Evolutionary conservation across 2,113 vertebrate species (phyloP).

Genomic region (Rhabdomys dilectus): DNA sequence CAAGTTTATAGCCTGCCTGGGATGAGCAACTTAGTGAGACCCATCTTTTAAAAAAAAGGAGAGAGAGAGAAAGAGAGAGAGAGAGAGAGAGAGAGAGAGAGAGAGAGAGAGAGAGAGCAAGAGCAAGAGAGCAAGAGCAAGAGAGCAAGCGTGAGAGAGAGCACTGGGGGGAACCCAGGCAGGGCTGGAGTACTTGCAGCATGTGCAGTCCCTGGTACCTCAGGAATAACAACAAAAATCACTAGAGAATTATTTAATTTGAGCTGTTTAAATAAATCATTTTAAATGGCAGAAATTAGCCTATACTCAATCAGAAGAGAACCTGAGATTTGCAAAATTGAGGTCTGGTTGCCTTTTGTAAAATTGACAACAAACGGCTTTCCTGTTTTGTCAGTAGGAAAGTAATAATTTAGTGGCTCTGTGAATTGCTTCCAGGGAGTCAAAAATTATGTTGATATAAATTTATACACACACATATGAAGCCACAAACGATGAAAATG

Average conservation of each 20-base stretch:
- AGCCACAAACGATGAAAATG: constrained; percentile 22
- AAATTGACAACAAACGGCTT: constrained; percentile 62
- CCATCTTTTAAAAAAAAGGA: neutral
- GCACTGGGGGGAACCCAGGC: neutral
- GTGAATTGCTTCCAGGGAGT: constrained; percentile 47
- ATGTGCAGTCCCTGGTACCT: neutral
- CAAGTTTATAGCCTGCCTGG: neutral
- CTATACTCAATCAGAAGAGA: constrained; percentile 36
- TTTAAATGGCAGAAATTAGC: constrained; percentile 62
- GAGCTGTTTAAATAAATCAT: constrained; percentile 51
- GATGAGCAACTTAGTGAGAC: neutral
- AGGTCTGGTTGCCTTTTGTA: constrained; percentile 63
- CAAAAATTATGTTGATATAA: constrained; percentile 49
- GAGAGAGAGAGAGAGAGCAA: neutral
- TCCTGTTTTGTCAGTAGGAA: constrained; percentile 43
- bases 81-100: neutral
- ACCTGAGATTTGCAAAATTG: constrained; percentile 54
- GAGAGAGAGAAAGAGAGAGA: too few relatives aligned
- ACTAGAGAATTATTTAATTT: constrained; percentile 46
- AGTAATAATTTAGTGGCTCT: constrained; percentile 54
- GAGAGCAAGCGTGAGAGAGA: too few relatives aligned
- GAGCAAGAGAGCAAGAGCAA: neutral
- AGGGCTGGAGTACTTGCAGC: neutral
- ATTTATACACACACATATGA: constrained; percentile 1
- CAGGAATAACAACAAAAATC: neutral